Conservation (phyloP, 2,888 invertebrate species). For the Lithophane socia region DNA sequence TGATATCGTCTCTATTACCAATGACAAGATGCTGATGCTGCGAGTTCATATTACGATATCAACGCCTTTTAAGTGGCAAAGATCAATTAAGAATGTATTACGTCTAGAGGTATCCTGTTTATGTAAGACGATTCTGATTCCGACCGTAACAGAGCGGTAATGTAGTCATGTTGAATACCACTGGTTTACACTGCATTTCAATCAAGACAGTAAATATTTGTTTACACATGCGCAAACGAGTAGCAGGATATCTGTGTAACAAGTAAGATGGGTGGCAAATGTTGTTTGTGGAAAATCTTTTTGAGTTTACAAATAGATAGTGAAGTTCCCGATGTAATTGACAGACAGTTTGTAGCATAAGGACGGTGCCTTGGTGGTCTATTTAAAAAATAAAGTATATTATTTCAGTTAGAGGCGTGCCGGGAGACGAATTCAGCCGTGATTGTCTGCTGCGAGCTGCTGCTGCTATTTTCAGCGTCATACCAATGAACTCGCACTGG, state of each 20-base stretch:
- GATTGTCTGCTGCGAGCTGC: constrained; percentile 59
- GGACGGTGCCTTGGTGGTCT: constrained; percentile 39
- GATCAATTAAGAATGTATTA: constrained; percentile 35
- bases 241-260: constrained; percentile 20
- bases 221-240: constrained; percentile 18
- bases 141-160: constrained; percentile 43
- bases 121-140: constrained; percentile 69
- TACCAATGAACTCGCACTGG: constrained; percentile 74
- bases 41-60: constrained; percentile 47
- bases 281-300: constrained; percentile 5
- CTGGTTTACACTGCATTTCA: constrained; percentile 54
- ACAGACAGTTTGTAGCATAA: constrained; percentile 26
- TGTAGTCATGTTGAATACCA: constrained; percentile 39
- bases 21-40: constrained; percentile 43
- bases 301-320: constrained; percentile 23
- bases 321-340: constrained; percentile 20
- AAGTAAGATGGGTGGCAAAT: constrained; percentile 9
- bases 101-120: constrained; percentile 69
- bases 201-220: constrained; percentile 50
- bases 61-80: constrained; percentile 27
- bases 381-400: constrained; percentile 58
- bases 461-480: constrained; percentile 80
- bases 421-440: constrained; percentile 55
- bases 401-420: constrained; percentile 58
- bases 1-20: constrained; percentile 33